A percentile compares a stretch with the other conserved stretches of the same genome.
phyloP scores from a whole-genome alignment of 1,140 invertebrate species.

The Samia ricini region DNA sequence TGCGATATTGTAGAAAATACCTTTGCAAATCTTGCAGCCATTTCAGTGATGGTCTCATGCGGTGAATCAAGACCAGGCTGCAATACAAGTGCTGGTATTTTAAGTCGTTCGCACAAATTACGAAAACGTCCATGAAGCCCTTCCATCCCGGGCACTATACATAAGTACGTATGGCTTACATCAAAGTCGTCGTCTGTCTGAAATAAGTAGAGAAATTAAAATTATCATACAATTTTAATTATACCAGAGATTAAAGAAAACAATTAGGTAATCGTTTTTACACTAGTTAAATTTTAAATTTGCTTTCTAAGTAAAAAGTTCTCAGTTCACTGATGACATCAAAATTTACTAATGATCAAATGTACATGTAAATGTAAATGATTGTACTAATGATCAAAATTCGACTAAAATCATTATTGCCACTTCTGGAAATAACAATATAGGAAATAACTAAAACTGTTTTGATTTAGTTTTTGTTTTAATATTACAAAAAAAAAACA shows the following conservation, averaged over 20 bases:
- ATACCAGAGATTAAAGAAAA: neutral
- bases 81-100: conserved; percentile 40
- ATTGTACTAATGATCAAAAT: too few species aligned
- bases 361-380: too few species aligned
- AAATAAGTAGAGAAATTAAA: conserved; percentile 6
- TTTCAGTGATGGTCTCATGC: conserved; percentile 15
- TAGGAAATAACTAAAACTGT: too few species aligned
- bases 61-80: conserved; percentile 32
- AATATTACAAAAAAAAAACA: too few species aligned
- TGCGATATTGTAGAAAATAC: too few species aligned
- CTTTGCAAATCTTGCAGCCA: conserved; percentile 23
- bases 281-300: too few species aligned
- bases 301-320: too few species aligned
- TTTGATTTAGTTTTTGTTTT: too few species aligned
- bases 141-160: conserved; percentile 44
- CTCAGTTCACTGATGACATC: neutral
- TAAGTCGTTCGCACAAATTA: conserved; percentile 39
- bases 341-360: too few species aligned
- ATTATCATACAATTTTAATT: neutral
- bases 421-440: too few species aligned
- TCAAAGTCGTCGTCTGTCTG: conserved; percentile 47
- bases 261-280: too few species aligned
- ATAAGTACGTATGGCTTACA: conserved; percentile 30
- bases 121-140: conserved; percentile 31
- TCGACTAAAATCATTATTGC: too few species aligned